These are phyloP conservation scores for Acleris laterana DNA, from an alignment of 2,888 invertebrate species.

Conservation along the genomic window DNA sequence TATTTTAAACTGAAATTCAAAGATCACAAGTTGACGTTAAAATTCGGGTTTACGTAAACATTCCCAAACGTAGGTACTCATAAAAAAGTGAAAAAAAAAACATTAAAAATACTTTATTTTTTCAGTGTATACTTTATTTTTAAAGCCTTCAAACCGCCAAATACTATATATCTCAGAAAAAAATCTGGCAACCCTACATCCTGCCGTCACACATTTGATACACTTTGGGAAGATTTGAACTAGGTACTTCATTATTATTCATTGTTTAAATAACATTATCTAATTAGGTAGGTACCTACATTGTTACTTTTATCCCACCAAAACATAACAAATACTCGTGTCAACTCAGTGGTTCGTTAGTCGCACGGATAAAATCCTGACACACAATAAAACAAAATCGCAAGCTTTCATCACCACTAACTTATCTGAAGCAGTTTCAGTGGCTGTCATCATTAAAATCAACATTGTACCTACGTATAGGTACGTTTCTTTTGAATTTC, in stretches of 20 bases:
- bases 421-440: constrained; percentile 19
- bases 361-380: background rate
- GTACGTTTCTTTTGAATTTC: background rate
- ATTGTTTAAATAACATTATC: background rate
- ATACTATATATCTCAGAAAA: no score
- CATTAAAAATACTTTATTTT: no score
- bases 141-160: no score
- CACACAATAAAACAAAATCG: constrained; percentile 17
- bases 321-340: background rate
- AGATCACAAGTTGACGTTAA: no score
- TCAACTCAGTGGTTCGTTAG: constrained; percentile 4
- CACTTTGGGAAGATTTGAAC: background rate
- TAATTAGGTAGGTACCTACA: no score
- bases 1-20: no score
- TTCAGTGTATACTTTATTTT: no score
- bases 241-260: background rate
- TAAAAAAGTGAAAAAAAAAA: no score
- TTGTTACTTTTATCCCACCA: background rate
- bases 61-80: no score
- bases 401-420: constrained; percentile 14
- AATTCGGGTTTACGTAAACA: no score
- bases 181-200: no score
- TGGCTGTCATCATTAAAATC: background rate
- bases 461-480: background rate
- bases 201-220: background rate